Evolutionary conservation across 2,888 invertebrate species (phyloP).

Genomic region (Dioctria linearis): DNA sequence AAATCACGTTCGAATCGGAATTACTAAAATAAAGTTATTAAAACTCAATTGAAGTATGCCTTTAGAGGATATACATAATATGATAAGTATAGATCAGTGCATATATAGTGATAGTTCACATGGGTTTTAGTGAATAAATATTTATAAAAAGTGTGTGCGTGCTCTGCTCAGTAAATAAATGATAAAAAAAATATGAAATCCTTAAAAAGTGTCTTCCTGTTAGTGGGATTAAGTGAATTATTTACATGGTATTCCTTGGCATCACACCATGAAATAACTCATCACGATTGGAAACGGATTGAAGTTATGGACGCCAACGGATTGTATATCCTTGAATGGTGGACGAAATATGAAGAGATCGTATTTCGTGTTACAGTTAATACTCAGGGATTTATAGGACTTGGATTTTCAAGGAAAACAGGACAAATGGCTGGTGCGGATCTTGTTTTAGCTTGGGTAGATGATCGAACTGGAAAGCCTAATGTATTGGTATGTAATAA

Average conservation of each 20-base stretch:
- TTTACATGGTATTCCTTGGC: neutral
- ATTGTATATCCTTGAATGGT: constrained; percentile 77
- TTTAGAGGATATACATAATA: neutral
- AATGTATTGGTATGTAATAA: constrained; percentile 81
- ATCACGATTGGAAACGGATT: constrained; percentile 67
- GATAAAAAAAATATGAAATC: constrained; percentile 25
- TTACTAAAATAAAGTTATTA: neutral
- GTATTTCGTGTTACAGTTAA: constrained; percentile 86
- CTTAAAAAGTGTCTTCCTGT: constrained; percentile 1
- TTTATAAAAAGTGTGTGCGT: neutral
- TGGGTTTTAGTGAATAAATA: neutral
- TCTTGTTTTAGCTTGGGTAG: constrained; percentile 91
- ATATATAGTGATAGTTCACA: neutral
- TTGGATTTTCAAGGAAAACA: constrained; percentile 87
- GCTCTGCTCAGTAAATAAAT: constrained; percentile 3
- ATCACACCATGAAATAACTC: constrained; percentile 55
- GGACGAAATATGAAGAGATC: constrained; percentile 79
- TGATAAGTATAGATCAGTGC: neutral
- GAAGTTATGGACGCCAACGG: constrained; percentile 71
- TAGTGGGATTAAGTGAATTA: constrained; percentile 26
- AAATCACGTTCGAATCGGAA: neutral
- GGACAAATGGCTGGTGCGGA: constrained; percentile 85
- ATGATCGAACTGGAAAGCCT: constrained; percentile 76
- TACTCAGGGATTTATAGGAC: constrained; percentile 87
- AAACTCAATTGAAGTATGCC: neutral